These are phyloP conservation scores for Manacus vitellinus DNA, from an alignment of 2,113 vertebrate species.

Conservation along the genomic window DNA sequence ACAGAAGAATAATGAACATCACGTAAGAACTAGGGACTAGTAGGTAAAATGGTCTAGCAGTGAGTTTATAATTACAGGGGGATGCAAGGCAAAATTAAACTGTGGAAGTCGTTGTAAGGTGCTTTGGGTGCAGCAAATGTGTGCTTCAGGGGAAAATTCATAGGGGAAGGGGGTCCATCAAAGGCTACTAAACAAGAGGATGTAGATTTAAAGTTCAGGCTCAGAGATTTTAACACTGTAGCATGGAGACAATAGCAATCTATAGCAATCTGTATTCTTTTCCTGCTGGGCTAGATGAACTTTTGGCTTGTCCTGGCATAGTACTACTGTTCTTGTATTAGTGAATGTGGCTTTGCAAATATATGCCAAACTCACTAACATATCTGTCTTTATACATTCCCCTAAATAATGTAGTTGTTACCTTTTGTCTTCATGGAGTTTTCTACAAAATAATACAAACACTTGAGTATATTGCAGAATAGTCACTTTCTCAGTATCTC, in stretches of 20 bases:
- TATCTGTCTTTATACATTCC: not conserved
- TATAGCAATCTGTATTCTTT: not conserved
- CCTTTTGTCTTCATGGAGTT: not conserved
- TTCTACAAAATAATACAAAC: not conserved
- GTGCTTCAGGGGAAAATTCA: not conserved
- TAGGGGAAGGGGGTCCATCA: not conserved
- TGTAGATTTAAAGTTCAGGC: not conserved
- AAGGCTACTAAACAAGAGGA: not conserved
- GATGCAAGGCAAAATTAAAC: not conserved
- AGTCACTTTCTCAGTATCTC: not conserved
- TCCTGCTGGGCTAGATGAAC: not conserved
- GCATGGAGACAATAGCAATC: not conserved
- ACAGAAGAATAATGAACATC: not conserved
- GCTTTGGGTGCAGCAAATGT: not conserved
- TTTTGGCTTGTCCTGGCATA: not conserved
- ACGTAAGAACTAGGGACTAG: not conserved
- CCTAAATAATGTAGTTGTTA: not conserved
- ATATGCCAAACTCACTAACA: not conserved
- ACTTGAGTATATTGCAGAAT: not conserved
- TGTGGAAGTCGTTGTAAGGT: not conserved
- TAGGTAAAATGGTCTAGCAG: not conserved
- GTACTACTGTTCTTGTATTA: not conserved
- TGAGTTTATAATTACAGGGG: not conserved
- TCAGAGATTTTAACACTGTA: not conserved
- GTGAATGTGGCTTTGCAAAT: not conserved